Percentiles rank a stretch among this genome's conserved stretches.
Conservation (phyloP, 2,113 vertebrate species). For the Hippocampus comes region DNA sequence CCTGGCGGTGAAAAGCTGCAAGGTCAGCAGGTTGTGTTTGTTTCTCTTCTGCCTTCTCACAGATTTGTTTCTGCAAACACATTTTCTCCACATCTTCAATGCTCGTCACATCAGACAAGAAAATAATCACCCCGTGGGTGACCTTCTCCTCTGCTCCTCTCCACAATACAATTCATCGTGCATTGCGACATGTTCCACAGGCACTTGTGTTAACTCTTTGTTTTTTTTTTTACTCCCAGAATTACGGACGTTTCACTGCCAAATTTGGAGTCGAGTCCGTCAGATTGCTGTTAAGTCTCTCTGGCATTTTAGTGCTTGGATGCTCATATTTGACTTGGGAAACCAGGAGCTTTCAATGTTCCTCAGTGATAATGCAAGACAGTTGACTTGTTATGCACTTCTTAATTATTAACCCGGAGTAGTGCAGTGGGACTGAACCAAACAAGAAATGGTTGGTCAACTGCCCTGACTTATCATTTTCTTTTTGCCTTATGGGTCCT, state of each 20-base stretch:
- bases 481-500: neutral
- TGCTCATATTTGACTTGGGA: neutral
- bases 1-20: neutral
- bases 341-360: neutral
- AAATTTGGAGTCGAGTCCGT: constrained; percentile 64
- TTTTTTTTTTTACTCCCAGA: constrained; percentile 57
- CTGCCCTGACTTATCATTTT: constrained; percentile 64
- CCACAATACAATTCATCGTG: neutral
- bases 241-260: constrained; percentile 68
- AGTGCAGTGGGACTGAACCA: neutral
- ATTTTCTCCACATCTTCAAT: neutral
- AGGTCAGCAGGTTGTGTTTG: constrained; percentile 13
- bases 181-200: neutral
- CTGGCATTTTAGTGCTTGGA: constrained; percentile 27
- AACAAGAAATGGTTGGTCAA: constrained; percentile 43
- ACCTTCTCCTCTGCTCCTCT: neutral
- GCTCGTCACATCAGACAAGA: neutral
- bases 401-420: neutral
- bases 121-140: neutral
- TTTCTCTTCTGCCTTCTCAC: constrained; percentile 41
- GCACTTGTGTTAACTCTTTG: constrained; percentile 55
- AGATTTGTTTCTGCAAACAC: constrained; percentile 6
- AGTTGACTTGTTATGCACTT: constrained; percentile 45
- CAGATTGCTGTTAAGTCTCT: constrained; percentile 68
- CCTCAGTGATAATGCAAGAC: constrained; percentile 62